These are phyloP conservation scores for Peromyscus eremicus DNA, from an alignment of 2,797 vertebrate species.

Conservation along the genomic window DNA sequence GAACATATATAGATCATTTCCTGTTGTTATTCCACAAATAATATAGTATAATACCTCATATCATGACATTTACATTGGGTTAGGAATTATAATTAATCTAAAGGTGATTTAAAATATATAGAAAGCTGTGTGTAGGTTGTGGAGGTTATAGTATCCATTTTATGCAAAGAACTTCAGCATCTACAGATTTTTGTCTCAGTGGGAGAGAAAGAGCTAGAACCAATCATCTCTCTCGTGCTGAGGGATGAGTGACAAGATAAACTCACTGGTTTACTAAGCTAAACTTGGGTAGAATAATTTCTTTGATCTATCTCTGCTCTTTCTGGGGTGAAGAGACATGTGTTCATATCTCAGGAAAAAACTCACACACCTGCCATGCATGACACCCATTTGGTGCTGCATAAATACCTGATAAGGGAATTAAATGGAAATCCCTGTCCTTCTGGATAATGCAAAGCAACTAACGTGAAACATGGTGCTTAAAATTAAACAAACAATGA, in stretches of 20 bases:
- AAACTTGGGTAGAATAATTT: neutral
- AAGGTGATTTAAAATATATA: neutral
- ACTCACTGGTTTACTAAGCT: neutral
- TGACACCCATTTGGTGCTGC: neutral
- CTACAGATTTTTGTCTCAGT: neutral
- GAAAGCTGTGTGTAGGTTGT: neutral
- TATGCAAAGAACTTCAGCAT: neutral
- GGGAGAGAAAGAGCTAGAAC: neutral
- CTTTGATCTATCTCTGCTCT: neutral
- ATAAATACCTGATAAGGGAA: conserved; percentile 30
- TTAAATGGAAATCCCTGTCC: conserved; percentile 39
- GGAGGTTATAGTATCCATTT: neutral
- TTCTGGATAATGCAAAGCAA: conserved; percentile 16
- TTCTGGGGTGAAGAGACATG: neutral
- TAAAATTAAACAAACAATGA: conserved; percentile 41
- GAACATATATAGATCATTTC: neutral
- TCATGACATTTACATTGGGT: neutral
- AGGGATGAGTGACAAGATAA: neutral
- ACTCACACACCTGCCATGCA: neutral
- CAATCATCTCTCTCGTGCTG: neutral
- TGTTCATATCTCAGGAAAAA: neutral
- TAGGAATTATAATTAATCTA: neutral
- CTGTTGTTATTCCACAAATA: neutral
- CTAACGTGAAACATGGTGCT: conserved; percentile 28
- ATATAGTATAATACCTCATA: neutral